Percentiles rank a stretch among this genome's conserved stretches.
phyloP scores from a whole-genome alignment of 2,797 vertebrate species.

The Intellagama lesueurii region DNA sequence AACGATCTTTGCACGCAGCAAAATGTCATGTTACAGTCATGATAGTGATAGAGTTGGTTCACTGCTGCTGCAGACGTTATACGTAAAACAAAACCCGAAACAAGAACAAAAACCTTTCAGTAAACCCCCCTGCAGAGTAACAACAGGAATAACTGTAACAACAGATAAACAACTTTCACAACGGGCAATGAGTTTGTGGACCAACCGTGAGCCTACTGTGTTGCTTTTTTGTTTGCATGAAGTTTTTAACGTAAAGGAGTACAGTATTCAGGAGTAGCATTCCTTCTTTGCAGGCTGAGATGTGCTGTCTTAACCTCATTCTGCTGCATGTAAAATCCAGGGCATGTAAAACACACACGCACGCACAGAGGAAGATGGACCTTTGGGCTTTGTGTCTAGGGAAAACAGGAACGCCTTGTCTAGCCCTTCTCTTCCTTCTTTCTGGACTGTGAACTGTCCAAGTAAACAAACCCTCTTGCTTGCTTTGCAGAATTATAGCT shows the following conservation, averaged over 20 bases:
- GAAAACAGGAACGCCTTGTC: not conserved
- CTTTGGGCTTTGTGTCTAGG: not conserved
- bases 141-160: not conserved
- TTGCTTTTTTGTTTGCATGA: not conserved
- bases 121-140: not conserved
- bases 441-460: not conserved
- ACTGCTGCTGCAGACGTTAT: not conserved
- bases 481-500: not conserved
- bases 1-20: not conserved
- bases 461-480: not conserved
- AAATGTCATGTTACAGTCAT: not conserved
- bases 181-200: not conserved
- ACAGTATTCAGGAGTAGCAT: not conserved
- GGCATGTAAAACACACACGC: not conserved
- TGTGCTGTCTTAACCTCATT: not conserved
- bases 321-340: not conserved
- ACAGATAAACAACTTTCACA: not conserved
- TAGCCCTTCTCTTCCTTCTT: not conserved
- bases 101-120: not conserved
- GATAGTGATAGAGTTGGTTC: not conserved
- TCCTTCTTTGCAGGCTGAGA: not conserved
- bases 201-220: not conserved
- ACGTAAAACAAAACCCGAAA: not conserved
- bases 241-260: not conserved
- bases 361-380: not conserved